phyloP scores from a whole-genome alignment of 2,113 vertebrate genomes.

The Nipponia nippon region DNA sequence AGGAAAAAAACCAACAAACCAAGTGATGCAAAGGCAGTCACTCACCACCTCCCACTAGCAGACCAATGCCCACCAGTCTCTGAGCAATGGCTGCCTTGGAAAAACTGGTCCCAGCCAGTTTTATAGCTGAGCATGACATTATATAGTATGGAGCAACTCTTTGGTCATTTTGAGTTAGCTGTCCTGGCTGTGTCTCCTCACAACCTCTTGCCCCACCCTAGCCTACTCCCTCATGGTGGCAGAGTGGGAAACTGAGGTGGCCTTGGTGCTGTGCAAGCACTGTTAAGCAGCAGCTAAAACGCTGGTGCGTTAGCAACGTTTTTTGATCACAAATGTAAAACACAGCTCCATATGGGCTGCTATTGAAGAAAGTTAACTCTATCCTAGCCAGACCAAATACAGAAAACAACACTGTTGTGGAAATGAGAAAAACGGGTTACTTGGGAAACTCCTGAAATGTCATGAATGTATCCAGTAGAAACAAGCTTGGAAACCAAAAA shows the following conservation, averaged over 20 bases:
- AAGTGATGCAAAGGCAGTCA: background rate
- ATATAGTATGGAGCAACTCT: background rate
- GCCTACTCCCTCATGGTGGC: background rate
- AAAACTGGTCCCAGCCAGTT: fast-evolving
- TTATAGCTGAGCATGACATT: background rate
- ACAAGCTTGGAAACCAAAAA: background rate
- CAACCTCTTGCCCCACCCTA: background rate
- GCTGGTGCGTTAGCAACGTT: background rate
- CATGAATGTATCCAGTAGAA: background rate
- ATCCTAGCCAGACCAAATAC: background rate
- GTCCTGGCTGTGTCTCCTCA: background rate
- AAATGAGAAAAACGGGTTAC: background rate
- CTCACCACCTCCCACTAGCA: background rate
- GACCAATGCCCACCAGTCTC: fast-evolving
- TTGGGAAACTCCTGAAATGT: background rate
- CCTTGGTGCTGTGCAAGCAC: background rate
- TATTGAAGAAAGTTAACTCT: background rate
- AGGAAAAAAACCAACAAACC: background rate
- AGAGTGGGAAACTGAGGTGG: background rate
- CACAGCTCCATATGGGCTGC: background rate
- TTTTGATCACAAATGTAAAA: background rate
- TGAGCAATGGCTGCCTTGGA: background rate
- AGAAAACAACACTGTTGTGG: background rate
- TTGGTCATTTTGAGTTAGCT: background rate
- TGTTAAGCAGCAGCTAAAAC: background rate